Percentiles rank a stretch among this genome's conserved stretches.
Conservation (phyloP, 1,140 invertebrate species). For the Ericerus pela region DNA sequence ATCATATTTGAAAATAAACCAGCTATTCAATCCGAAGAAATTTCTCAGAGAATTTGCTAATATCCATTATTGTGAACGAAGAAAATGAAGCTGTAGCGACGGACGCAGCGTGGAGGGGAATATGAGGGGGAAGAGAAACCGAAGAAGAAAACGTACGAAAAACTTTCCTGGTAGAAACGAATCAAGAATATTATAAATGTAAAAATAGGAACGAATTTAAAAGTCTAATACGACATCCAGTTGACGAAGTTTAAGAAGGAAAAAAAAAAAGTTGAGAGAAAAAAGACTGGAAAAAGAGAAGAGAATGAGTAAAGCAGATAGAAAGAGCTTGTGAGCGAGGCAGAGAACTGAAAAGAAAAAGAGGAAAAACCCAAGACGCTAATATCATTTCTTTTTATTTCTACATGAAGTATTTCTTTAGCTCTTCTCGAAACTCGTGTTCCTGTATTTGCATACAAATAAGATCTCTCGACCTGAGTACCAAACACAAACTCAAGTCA, state of each 20-base stretch:
- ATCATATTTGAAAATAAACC: constrained; percentile 7
- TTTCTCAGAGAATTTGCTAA: constrained; percentile 8
- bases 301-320: not conserved
- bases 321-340: not conserved
- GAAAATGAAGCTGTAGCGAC: no score
- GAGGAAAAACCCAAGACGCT: constrained; percentile 9
- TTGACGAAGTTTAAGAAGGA: constrained; percentile 11
- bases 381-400: constrained; percentile 12
- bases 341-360: not conserved
- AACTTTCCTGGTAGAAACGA: constrained; percentile 10
- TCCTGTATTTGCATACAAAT: constrained; percentile 12
- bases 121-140: no score
- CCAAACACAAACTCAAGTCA: not conserved
- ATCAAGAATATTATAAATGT: constrained; percentile 11
- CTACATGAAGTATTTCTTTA: constrained; percentile 12
- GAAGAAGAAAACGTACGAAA: constrained; percentile 4
- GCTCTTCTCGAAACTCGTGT: constrained; percentile 9
- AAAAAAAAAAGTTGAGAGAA: constrained; percentile 4
- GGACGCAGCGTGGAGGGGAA: no score
- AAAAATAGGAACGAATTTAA: constrained; percentile 12
- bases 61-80: constrained; percentile 9
- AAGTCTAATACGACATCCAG: constrained; percentile 12
- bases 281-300: no score
- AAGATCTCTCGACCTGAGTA: constrained; percentile 10
- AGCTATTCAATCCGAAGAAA: constrained; percentile 5